phyloP scores from a whole-genome alignment of 2,888 invertebrate genomes.

The Reticulitermes lucifugus region DNA sequence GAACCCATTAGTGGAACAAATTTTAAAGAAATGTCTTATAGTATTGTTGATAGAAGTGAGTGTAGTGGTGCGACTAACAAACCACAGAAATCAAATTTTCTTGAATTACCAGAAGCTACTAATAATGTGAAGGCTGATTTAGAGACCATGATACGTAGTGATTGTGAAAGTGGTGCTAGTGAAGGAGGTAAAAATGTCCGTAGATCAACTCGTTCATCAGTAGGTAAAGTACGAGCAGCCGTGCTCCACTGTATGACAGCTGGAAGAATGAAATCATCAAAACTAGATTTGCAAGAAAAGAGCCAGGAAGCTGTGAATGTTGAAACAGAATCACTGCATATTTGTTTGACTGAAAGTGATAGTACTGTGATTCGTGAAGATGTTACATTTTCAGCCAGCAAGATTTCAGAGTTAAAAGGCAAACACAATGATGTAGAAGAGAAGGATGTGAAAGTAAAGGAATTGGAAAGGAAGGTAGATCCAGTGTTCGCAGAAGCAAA shows the following conservation, averaged over 20 bases:
- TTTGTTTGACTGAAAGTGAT: neutral
- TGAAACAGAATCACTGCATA: neutral
- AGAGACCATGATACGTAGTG: neutral
- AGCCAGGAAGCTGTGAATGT: constrained; percentile 6
- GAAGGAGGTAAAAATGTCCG: constrained; percentile 30
- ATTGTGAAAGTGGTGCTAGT: constrained; percentile 3
- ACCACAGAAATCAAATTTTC: neutral
- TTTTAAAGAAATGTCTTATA: too few species aligned
- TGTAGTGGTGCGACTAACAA: too few species aligned
- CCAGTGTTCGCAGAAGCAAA: constrained; percentile 20
- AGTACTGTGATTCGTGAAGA: neutral
- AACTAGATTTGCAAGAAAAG: neutral
- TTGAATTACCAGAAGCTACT: neutral
- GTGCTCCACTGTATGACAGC: neutral
- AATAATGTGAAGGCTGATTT: neutral
- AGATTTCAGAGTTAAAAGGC: constrained; percentile 56
- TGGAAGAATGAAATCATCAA: neutral
- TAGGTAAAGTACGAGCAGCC: constrained; percentile 44
- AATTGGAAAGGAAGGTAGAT: constrained; percentile 41
- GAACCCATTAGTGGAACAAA: neutral
- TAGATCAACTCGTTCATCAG: constrained; percentile 42
- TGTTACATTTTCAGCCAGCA: neutral
- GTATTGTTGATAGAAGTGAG: too few species aligned
- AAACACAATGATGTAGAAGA: constrained; percentile 57
- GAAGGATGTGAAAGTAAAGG: constrained; percentile 57